phyloP scores from a whole-genome alignment of 2,113 vertebrate genomes.

The Oreochromis spilurus region DNA sequence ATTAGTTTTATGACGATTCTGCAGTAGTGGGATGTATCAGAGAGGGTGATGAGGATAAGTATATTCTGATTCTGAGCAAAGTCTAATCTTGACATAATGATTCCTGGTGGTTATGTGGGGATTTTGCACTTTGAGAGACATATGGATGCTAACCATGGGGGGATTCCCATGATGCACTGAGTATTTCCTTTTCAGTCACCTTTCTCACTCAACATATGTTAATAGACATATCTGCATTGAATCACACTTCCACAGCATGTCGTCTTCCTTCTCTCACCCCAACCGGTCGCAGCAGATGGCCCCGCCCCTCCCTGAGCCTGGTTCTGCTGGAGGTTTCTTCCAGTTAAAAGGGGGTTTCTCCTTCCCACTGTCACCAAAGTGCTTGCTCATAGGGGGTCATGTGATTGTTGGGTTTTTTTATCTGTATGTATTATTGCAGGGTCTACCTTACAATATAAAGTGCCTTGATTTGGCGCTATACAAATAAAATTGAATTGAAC shows the following conservation, averaged over 20 bases:
- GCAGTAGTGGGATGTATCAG: background rate
- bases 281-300: rapidly evolving
- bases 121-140: background rate
- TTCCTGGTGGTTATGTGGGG: background rate
- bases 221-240: rapidly evolving
- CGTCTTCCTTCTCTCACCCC: background rate
- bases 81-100: background rate
- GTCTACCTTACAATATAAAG: background rate
- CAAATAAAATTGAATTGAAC: background rate
- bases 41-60: background rate
- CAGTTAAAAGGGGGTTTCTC: background rate
- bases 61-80: background rate
- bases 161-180: background rate
- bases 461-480: background rate
- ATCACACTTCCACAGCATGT: background rate
- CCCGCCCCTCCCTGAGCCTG: background rate
- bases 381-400: background rate
- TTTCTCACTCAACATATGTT: background rate
- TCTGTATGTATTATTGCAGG: background rate
- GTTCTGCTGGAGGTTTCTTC: rapidly evolving
- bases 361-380: background rate
- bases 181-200: background rate
- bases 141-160: background rate
- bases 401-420: background rate
- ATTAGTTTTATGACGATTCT: background rate